These are phyloP conservation scores for Hydrolagus colliei DNA, from an alignment of 2,797 vertebrate genomes.

Conservation along the genomic window DNA sequence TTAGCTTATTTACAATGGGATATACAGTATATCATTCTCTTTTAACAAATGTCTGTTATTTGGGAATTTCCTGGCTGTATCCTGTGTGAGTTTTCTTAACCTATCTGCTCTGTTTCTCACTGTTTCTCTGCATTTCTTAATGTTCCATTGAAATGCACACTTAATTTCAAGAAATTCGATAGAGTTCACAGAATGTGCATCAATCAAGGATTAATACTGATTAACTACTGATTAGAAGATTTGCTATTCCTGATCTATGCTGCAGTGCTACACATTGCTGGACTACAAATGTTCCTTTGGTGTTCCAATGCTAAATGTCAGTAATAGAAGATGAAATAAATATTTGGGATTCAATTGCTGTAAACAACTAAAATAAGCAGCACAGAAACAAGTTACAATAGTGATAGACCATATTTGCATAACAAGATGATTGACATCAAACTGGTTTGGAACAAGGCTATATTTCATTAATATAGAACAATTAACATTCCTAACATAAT, in stretches of 20 bases:
- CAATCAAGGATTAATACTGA: neutral
- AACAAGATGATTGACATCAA: neutral
- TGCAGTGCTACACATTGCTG: neutral
- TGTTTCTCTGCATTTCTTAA: neutral
- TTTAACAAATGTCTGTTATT: neutral
- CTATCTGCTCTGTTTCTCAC: neutral
- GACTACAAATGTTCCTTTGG: neutral
- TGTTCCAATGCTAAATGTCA: neutral
- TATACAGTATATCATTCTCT: too few species aligned
- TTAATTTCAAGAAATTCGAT: neutral
- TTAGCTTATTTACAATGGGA: too few species aligned
- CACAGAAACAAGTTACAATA: neutral
- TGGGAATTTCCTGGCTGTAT: neutral
- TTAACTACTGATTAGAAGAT: slow-evolving; percentile 1
- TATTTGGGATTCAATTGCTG: neutral
- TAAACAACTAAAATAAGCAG: neutral
- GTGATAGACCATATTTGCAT: neutral
- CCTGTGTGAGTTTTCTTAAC: neutral
- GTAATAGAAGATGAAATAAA: neutral
- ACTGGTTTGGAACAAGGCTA: neutral
- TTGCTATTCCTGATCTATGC: neutral
- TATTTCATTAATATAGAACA: neutral
- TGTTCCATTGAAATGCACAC: neutral
- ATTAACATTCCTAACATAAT: neutral
- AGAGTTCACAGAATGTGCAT: neutral